Percentiles rank a stretch among this genome's conserved stretches.
Evolutionary conservation across 2,113 vertebrate species (phyloP).

Genomic region (Rhegmatorhina hoffmannsi): DNA sequence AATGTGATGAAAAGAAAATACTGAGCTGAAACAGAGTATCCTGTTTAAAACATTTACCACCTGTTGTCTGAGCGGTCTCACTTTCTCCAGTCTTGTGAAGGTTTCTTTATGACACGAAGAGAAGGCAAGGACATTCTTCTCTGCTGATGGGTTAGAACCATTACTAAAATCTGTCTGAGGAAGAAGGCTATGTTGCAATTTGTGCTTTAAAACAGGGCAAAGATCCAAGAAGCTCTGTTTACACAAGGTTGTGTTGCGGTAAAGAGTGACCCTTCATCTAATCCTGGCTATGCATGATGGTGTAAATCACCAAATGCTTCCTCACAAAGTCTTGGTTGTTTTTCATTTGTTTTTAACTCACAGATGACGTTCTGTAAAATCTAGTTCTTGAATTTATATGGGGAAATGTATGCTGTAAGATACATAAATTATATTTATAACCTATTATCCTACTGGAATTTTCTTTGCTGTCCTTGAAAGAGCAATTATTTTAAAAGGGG

Average conservation of each 20-base stretch:
- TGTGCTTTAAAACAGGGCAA: not conserved
- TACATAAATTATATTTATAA: not conserved
- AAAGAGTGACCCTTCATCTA: not conserved
- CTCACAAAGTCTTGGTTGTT: not conserved
- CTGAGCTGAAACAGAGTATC: not conserved
- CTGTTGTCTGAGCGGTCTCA: not conserved
- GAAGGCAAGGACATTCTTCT: not conserved
- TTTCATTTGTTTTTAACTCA: not conserved
- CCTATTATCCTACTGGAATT: not conserved
- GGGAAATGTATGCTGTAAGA: not conserved
- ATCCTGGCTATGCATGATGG: not conserved
- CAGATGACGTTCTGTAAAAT: not conserved
- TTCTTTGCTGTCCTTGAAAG: not conserved
- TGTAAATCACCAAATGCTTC: not conserved
- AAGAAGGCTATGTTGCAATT: not conserved
- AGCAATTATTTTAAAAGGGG: not conserved
- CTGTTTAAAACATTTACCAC: not conserved
- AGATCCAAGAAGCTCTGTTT: not conserved
- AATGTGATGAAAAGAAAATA: not conserved
- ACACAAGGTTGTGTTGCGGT: not conserved
- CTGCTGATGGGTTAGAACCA: not conserved
- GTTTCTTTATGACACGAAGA: not conserved
- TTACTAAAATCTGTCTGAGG: not conserved
- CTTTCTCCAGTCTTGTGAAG: not conserved
- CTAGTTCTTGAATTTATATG: not conserved